phyloP scores from a whole-genome alignment of 2,797 vertebrate genomes.

The Pseudocheirus occidentalis region DNA sequence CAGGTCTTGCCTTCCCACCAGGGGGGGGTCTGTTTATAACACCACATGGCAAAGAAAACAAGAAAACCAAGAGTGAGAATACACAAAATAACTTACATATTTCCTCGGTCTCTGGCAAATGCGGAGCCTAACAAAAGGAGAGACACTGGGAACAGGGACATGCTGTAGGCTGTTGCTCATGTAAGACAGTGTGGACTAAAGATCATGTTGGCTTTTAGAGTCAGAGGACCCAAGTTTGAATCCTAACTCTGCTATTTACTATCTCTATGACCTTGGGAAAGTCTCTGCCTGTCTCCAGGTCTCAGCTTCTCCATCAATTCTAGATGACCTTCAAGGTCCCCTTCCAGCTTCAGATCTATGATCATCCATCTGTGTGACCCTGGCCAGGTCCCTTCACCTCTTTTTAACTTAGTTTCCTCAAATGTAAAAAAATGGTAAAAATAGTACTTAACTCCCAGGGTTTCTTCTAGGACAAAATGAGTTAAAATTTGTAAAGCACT shows the following conservation, averaged over 20 bases:
- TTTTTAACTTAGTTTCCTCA: background rate
- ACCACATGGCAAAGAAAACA: background rate
- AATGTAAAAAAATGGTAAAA: background rate
- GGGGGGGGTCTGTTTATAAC: background rate
- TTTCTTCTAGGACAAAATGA: background rate
- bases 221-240: background rate
- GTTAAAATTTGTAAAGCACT: background rate
- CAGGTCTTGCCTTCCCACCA: background rate
- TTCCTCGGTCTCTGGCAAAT: background rate
- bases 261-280: background rate
- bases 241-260: background rate
- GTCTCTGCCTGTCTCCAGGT: background rate
- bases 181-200: background rate
- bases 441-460: background rate
- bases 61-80: background rate
- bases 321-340: background rate
- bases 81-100: background rate
- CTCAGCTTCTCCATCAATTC: background rate
- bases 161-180: background rate
- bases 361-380: background rate
- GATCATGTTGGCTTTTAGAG: background rate
- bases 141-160: background rate
- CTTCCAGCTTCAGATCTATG: background rate
- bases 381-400: background rate
- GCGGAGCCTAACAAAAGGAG: background rate